Base-by-base conservation (phyloP, 2,113 vertebrate genomes). In the Apus apus region DNA sequence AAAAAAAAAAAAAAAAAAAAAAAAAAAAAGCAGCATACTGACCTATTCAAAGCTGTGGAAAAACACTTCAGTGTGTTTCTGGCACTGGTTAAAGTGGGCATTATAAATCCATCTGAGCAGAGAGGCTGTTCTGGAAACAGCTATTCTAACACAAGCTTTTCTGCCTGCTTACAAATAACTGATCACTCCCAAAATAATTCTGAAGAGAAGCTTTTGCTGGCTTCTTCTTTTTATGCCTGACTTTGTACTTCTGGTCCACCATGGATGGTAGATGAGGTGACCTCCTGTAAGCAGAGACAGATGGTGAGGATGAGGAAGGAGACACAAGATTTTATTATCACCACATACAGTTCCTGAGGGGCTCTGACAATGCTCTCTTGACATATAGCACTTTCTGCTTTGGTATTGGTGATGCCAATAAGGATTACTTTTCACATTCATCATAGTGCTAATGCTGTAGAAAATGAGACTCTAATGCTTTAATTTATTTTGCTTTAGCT, bases 21-120 rank as follows among this genome's bases (percentile, higher is more conserved):
- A 82, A 57, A 93, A 56, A 43, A 43, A 43, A 43, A 43, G 25
- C 56, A 77, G 67, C 51, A 84, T 38, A 85, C 72, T 88, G 77
- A 92, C 43, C 36, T 87, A 82, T 68, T 73, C 85, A 70, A 0
- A 15, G 54, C 54, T 93, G 45, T 94, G 74, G 84, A 87, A 96
- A 96, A 95, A 85, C 62, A 30, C 87, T 40, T 95, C 57, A 51
- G n/a, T 82, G 26, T 85, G 87, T 89, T 91, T 54, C 67, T 95
- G 94, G 85, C 71, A 85, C 43, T 9, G 12, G 38, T 66, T 89
- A 58, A 87, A 87, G 58, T 40, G 26, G 25, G 61, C 89, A 20
- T 93, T 85, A 68, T 82, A 89, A 96, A 87, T 57, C 48, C 57
- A 61, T 50, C 34, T 7, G 18, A 81, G 74, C 58, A 40, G 48